Evolutionary conservation across 2,113 vertebrate species (phyloP).

Genomic region (Macquaria ambigua): DNA sequence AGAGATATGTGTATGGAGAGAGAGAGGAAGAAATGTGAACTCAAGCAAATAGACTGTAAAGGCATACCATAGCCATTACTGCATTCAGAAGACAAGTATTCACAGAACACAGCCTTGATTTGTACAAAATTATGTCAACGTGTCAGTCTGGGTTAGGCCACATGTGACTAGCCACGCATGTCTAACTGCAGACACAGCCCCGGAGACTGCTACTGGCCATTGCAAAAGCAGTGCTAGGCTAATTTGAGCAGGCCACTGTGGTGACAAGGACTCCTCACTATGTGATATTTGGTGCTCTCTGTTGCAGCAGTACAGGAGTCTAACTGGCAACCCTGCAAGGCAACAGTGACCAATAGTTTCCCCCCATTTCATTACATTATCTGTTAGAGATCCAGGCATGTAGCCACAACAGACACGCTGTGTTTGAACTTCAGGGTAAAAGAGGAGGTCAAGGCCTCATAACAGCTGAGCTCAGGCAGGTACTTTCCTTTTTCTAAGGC

Average conservation of each 20-base stretch:
- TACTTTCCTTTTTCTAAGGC: background rate
- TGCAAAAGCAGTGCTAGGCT: constrained; percentile 33
- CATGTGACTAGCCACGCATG: constrained; percentile 72
- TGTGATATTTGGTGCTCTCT: constrained; percentile 30
- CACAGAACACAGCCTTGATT: constrained; percentile 68
- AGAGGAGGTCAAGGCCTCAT: background rate
- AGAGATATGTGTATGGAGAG: constrained; percentile 21
- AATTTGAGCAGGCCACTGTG: constrained; percentile 43
- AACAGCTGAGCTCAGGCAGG: background rate
- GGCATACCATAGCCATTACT: constrained; percentile 55
- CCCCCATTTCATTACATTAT: background rate
- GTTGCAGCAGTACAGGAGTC: constrained; percentile 23
- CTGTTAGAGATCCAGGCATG: background rate
- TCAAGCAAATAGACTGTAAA: constrained; percentile 57
- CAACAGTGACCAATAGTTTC: constrained; percentile 28
- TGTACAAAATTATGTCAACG: constrained; percentile 78
- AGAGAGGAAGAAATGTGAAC: constrained; percentile 34
- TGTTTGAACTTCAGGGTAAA: constrained; percentile 2
- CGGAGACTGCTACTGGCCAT: constrained; percentile 55
- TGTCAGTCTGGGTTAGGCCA: constrained; percentile 77
- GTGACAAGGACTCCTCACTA: constrained; percentile 42
- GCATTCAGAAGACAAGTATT: constrained; percentile 61
- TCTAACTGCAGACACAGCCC: constrained; percentile 70
- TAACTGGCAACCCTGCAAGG: constrained; percentile 26
- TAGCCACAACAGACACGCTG: background rate